Evolutionary conservation across 2,797 vertebrate species (phyloP).

Genomic region (Meriones psammophilus): DNA sequence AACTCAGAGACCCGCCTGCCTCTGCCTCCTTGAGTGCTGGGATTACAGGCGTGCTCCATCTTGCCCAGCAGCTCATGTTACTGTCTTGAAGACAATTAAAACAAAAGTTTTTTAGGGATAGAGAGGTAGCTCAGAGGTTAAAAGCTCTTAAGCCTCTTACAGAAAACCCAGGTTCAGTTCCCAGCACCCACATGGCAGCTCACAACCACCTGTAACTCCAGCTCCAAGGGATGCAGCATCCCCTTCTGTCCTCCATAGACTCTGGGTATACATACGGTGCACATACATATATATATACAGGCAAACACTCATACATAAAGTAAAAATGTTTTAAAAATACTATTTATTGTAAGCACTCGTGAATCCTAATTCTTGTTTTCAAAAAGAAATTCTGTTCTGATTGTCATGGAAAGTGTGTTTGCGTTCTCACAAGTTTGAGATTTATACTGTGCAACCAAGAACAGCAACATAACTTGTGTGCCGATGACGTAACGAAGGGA

Average conservation of each 20-base stretch:
- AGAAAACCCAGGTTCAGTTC: background rate
- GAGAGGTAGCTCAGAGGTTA: background rate
- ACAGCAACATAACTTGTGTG: constrained; percentile 15
- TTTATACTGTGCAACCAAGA: constrained; percentile 53
- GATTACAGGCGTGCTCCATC: too few species aligned
- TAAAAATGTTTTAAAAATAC: background rate
- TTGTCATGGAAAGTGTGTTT: constrained; percentile 61
- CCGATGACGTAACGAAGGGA: background rate
- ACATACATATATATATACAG: background rate
- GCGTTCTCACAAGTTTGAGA: constrained; percentile 57
- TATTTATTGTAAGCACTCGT: background rate
- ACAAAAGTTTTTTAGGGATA: background rate
- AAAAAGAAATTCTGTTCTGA: constrained; percentile 61
- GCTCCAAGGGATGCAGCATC: background rate
- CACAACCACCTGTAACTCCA: background rate
- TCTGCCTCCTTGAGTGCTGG: too few species aligned
- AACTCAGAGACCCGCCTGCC: too few species aligned
- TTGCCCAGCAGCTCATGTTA: too few species aligned
- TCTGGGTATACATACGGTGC: background rate
- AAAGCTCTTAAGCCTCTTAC: background rate
- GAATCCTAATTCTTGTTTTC: constrained; percentile 60
- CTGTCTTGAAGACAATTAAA: background rate
- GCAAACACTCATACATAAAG: background rate
- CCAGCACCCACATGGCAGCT: background rate
- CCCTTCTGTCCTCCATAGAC: background rate